Conservation (phyloP, 2,888 invertebrate genomes). For the Ophioninae sp. region DNA sequence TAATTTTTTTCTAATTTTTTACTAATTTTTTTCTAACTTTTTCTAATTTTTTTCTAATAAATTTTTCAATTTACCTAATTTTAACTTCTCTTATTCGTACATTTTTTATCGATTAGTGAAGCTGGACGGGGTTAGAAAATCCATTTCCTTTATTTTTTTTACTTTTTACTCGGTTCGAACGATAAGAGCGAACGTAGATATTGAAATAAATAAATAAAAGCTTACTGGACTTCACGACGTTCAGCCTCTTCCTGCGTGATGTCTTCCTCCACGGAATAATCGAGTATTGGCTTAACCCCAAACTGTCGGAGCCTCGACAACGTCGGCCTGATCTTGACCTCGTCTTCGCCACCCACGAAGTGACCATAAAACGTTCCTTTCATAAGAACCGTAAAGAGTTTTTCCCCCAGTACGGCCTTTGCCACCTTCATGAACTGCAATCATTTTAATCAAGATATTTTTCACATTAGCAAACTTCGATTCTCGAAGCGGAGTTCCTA, state of each 20-base stretch:
- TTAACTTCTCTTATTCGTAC: too few relatives aligned
- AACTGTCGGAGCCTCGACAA: conserved; percentile 94
- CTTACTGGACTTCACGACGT: conserved; percentile 96
- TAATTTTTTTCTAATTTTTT: too few relatives aligned
- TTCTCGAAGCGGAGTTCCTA: not conserved
- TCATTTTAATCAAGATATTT: not conserved
- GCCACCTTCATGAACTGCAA: conserved; percentile 91
- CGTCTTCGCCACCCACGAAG: conserved; percentile 98
- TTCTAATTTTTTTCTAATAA: too few relatives aligned
- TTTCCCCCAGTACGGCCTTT: conserved; percentile 89
- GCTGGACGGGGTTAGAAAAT: too few relatives aligned
- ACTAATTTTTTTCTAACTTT: too few relatives aligned
- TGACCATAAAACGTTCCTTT: conserved; percentile 98
- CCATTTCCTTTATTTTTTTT: not conserved
- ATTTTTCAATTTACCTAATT: too few relatives aligned
- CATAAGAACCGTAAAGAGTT: conserved; percentile 92
- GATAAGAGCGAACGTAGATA: not conserved
- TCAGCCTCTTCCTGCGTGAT: conserved; percentile 95
- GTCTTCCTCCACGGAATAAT: conserved; percentile 99
- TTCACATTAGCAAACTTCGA: too few relatives aligned
- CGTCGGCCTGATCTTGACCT: conserved; percentile 91
- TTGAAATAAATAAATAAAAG: conserved; percentile 66
- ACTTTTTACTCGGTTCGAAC: not conserved
- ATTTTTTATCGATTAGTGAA: too few relatives aligned
- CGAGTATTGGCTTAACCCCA: conserved; percentile 99